phyloP scores from a whole-genome alignment of 2,888 invertebrate species.

The Parthenolecanium corni region DNA sequence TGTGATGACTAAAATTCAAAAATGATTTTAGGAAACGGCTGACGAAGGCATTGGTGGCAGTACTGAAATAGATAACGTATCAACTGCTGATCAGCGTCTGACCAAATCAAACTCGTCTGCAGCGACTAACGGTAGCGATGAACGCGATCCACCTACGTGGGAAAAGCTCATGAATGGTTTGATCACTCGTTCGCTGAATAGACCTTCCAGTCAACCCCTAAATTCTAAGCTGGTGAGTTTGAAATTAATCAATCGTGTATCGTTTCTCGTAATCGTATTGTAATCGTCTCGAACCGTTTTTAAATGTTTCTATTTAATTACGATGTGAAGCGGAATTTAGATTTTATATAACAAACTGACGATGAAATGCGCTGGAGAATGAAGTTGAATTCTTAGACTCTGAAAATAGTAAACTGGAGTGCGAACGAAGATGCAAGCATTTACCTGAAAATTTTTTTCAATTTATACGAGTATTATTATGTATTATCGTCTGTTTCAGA shows the following conservation, averaged over 20 bases:
- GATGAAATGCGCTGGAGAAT: no score
- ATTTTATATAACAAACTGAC: no score
- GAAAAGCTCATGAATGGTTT: constrained; percentile 7
- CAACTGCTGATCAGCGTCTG: constrained; percentile 29
- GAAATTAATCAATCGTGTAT: no score
- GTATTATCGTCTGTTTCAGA: not conserved
- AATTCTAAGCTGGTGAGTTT: not conserved
- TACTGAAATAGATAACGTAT: constrained; percentile 35
- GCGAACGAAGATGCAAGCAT: no score
- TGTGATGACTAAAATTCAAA: no score
- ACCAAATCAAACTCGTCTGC: not conserved
- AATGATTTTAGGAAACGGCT: constrained; percentile 53
- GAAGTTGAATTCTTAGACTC: no score
- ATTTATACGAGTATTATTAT: no score
- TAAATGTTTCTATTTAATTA: not conserved
- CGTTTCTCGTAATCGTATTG: no score
- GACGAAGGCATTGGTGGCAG: constrained; percentile 54
- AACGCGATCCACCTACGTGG: constrained; percentile 1
- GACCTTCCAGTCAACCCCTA: constrained; percentile 4
- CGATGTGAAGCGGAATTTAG: no score
- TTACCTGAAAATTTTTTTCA: no score
- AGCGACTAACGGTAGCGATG: not conserved
- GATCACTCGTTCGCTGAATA: constrained; percentile 10
- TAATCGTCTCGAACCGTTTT: not conserved
- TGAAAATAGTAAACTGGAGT: no score